phyloP scores from a whole-genome alignment of 2,797 vertebrate genomes.

The Rhynchonycteris naso region DNA sequence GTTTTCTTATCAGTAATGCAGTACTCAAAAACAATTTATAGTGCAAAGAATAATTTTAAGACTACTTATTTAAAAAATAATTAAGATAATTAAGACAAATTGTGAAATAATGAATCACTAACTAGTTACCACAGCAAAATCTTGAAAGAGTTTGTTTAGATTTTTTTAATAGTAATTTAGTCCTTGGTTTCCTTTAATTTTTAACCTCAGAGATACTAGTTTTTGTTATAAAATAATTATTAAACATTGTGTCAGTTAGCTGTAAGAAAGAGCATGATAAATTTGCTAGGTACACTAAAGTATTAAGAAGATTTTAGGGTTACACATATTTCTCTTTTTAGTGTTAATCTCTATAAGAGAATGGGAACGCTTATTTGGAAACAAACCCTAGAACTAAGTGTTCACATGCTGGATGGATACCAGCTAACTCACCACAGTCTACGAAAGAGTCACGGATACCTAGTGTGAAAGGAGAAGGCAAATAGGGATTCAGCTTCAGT shows the following conservation, averaged over 20 bases:
- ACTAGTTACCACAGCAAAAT: neutral
- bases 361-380: neutral
- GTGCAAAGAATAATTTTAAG: neutral
- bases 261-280: neutral
- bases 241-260: neutral
- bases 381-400: neutral
- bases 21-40: neutral
- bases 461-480: neutral
- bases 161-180: neutral
- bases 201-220: neutral
- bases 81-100: neutral
- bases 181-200: neutral
- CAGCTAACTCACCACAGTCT: neutral
- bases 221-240: neutral
- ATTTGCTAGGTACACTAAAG: neutral
- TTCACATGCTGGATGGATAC: neutral
- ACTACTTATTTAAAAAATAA: neutral
- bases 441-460: neutral
- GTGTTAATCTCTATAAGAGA: neutral
- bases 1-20: neutral
- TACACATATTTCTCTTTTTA: neutral
- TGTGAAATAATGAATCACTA: neutral
- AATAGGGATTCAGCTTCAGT: neutral
- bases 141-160: neutral
- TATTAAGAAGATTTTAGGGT: neutral